phyloP scores from a whole-genome alignment of 1,140 invertebrate genomes.

The Lepidurus couesii region DNA sequence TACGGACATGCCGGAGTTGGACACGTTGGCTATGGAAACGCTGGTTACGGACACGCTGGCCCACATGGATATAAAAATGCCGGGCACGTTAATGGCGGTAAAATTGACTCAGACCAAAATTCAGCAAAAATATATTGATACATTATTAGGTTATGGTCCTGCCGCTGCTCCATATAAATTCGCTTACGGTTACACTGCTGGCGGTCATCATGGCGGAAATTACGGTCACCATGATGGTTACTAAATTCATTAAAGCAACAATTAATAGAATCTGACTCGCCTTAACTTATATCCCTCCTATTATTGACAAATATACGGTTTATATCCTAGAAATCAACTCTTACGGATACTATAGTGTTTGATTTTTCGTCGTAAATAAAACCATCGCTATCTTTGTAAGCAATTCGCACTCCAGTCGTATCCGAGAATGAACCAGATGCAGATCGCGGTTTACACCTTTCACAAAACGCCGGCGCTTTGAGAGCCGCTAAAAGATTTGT shows the following conservation, averaged over 20 bases:
- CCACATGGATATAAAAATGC: background rate
- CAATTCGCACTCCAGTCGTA: too few species aligned
- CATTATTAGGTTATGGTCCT: background rate
- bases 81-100: background rate
- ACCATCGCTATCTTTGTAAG: too few species aligned
- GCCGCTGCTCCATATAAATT: background rate
- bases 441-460: too few species aligned
- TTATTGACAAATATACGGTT: background rate
- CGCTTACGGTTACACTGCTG: background rate
- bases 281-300: background rate
- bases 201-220: conserved; percentile 2
- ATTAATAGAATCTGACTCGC: background rate
- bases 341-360: too few species aligned
- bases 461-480: too few species aligned
- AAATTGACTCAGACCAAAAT: background rate
- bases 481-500: too few species aligned
- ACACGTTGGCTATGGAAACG: background rate
- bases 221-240: background rate
- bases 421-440: too few species aligned
- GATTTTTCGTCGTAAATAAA: too few species aligned
- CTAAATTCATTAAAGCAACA: background rate
- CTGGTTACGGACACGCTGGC: background rate
- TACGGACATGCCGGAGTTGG: background rate
- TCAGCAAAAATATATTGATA: background rate
- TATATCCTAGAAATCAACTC: background rate